Conservation (phyloP, 2,113 vertebrate species). For the Mus pahari region DNA sequence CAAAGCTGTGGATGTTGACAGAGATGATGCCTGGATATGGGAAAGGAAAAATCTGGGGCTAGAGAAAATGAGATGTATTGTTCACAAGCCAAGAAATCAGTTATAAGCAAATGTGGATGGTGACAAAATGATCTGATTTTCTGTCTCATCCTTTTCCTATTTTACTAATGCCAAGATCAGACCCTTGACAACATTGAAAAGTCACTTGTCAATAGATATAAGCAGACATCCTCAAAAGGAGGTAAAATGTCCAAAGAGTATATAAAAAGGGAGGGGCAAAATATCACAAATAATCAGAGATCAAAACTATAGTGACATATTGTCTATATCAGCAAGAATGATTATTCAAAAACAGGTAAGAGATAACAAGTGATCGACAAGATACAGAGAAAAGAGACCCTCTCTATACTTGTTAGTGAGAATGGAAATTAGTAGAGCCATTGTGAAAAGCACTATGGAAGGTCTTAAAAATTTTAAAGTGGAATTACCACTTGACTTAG, state of each 20-base stretch:
- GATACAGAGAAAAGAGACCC: neutral
- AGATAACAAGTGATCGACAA: neutral
- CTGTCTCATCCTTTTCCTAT: neutral
- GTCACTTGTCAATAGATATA: neutral
- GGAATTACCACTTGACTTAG: neutral
- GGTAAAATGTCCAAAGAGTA: neutral
- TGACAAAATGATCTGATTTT: neutral
- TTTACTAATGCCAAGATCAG: neutral
- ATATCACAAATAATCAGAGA: neutral
- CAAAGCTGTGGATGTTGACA: neutral
- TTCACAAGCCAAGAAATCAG: neutral
- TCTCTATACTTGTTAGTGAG: neutral
- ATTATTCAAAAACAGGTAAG: neutral
- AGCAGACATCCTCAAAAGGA: neutral
- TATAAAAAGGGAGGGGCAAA: neutral
- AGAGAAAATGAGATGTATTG: neutral
- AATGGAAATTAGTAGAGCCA: neutral
- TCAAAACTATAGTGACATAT: neutral
- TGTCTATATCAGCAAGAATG: neutral
- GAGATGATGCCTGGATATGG: neutral
- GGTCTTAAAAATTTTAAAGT: neutral
- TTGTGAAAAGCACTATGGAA: neutral
- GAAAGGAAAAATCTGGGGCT: neutral
- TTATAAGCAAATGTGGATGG: neutral
- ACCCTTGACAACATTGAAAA: neutral